Conservation (phyloP, 2,888 invertebrate species). For the Oasisia sp. region DNA sequence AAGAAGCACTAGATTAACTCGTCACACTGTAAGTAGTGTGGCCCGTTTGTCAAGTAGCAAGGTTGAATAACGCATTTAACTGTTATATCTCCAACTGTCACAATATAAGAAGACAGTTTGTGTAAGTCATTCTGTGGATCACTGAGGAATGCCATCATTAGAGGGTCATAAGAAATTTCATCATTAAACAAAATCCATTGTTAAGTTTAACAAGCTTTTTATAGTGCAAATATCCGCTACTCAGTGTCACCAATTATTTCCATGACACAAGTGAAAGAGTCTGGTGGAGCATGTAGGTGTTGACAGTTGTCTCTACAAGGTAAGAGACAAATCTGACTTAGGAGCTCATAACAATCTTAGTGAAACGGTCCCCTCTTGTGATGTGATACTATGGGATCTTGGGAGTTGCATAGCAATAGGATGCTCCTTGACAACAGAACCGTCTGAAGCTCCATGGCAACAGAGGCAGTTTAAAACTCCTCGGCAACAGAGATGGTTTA, state of each 20-base stretch:
- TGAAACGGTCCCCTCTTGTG: neutral
- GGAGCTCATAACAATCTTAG: neutral
- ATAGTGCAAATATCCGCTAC: too few species aligned
- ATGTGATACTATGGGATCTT: neutral
- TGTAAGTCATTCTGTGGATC: too few species aligned
- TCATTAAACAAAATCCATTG: too few species aligned
- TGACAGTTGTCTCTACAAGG: too few species aligned
- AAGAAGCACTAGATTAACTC: neutral
- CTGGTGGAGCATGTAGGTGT: too few species aligned
- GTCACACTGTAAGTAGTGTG: neutral
- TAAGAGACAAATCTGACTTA: too few species aligned
- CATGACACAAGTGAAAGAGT: too few species aligned
- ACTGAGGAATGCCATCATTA: too few species aligned
- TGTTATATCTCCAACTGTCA: neutral
- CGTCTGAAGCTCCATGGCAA: neutral
- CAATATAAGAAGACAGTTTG: neutral
- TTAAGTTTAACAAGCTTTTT: too few species aligned
- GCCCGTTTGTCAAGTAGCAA: neutral
- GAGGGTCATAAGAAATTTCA: too few species aligned
- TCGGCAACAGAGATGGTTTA: neutral
- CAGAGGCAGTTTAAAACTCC: neutral
- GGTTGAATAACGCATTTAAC: neutral
- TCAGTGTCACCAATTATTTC: too few species aligned
- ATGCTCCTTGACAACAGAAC: neutral
- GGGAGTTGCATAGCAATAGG: neutral